phyloP scores from a whole-genome alignment of 2,888 invertebrate species.

The Machimus rusticus region DNA sequence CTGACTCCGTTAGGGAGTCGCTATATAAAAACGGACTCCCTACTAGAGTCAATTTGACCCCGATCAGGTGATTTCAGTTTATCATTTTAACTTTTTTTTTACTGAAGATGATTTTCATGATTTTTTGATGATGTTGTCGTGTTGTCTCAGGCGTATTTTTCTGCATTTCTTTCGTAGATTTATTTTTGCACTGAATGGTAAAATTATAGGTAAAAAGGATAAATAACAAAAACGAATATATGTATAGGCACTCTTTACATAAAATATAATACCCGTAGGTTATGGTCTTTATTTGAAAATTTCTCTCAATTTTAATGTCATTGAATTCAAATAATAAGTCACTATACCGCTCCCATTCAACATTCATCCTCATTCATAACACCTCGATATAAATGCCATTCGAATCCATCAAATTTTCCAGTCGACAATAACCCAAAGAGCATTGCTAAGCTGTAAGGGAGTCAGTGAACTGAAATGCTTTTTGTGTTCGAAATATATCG shows the following conservation, averaged over 20 bases:
- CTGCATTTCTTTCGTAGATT: not conserved
- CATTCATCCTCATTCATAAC: not conserved
- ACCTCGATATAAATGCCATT: not conserved
- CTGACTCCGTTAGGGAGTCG: conserved; percentile 98
- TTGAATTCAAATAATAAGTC: not conserved
- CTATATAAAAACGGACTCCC: conserved; percentile 89
- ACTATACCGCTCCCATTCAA: not conserved
- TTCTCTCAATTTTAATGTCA: not conserved
- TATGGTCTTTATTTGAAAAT: not conserved
- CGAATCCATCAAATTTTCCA: not conserved
- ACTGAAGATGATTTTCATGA: conserved; percentile 17
- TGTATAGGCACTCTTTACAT: not conserved
- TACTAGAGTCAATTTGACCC: conserved; percentile 98
- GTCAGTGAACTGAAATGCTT: not conserved
- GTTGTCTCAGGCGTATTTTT: not conserved
- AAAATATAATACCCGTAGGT: not conserved
- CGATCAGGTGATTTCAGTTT: conserved; percentile 69
- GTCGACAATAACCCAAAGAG: not conserved
- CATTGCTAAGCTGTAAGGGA: not conserved
- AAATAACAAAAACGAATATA: not conserved
- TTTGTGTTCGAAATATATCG: not conserved
- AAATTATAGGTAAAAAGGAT: not conserved
- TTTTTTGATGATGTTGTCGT: conserved; percentile 19
- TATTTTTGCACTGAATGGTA: not conserved
- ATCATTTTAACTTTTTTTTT: not conserved